Conservation (phyloP, 2,888 invertebrate genomes). For the Graphium colonna region DNA sequence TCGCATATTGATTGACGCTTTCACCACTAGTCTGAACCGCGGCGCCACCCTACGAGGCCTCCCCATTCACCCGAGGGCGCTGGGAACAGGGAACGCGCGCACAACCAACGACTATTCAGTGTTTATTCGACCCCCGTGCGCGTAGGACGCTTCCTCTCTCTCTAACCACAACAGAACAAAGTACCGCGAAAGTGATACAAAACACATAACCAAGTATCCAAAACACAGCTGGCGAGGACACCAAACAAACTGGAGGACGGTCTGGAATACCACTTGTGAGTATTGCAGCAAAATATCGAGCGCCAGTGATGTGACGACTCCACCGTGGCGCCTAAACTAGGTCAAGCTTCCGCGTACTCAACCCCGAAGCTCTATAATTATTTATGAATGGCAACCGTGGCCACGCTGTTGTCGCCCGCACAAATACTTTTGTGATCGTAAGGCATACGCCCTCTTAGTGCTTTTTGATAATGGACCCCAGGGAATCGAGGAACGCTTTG, state of each 20-base stretch:
- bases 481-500: neutral
- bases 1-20: conserved; percentile 76
- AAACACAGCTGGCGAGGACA: conserved; percentile 28
- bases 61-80: conserved; percentile 74
- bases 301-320: neutral
- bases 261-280: conserved; percentile 65
- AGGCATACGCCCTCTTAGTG: neutral
- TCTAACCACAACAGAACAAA: conserved; percentile 31
- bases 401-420: conserved; percentile 29
- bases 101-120: conserved; percentile 50
- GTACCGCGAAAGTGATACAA: conserved; percentile 49
- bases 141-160: conserved; percentile 52
- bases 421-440: neutral
- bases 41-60: conserved; percentile 71
- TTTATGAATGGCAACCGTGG: conserved; percentile 61
- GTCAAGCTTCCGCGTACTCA: conserved; percentile 73
- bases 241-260: conserved; percentile 59
- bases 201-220: conserved; percentile 28
- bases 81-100: conserved; percentile 75
- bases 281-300: conserved; percentile 31
- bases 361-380: conserved; percentile 53
- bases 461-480: neutral
- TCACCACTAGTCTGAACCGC: conserved; percentile 64
- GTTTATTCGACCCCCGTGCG: conserved; percentile 52
- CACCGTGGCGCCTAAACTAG: conserved; percentile 44